Base-by-base conservation (phyloP, 2,888 invertebrate genomes). In the Tetragonula carbonaria region DNA sequence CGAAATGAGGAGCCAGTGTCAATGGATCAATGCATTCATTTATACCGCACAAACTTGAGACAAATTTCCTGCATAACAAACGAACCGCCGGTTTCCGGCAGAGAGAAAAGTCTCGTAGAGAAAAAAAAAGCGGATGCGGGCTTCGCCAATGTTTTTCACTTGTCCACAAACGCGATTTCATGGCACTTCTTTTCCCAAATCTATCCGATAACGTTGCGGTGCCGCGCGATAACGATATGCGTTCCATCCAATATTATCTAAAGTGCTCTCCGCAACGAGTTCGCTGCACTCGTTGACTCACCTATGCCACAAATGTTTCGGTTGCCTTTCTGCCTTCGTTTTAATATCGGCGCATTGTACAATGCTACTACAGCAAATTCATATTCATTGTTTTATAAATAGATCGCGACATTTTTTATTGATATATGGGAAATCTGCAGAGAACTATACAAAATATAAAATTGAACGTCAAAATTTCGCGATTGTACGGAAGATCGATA, bases 211-310 rank as follows among this genome's bases (percentile, higher is more conserved):
- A 81, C 75, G 68, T 57, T 23, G 66, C 76, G n/a, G 38, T 72
- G 70, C 50, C 23, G 6, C 38, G 67, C 62, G 86, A 86, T 86
- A 86, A 86, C 86, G 81, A 82, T 77, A 78, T 65, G 76, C 53
- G 62, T 66, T 62, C 78, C 78, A 67, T 78, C 76, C 83, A 55
- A 28, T 23, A 80, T 78, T 82, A 87, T 87, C 87, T 87, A 70
- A 84, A 87, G 82, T 74, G 74, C 71, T 74, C 72, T 82, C 59
- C 59, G 65, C 62, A 18, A 23, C 62, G 74, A 55, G 80, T 82
- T 82, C 82, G 80, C 74, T 80, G 86, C 82, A 84, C 87, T 74
- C 77, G 70, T 77, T 81, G 76, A 78, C 80, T 85, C 78, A 82
- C 65, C 78, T 86, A 73, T 67, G 55, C 66, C 65, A 16, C 45